phyloP scores from a whole-genome alignment of 2,113 vertebrate species.

The Mobula birostris region DNA sequence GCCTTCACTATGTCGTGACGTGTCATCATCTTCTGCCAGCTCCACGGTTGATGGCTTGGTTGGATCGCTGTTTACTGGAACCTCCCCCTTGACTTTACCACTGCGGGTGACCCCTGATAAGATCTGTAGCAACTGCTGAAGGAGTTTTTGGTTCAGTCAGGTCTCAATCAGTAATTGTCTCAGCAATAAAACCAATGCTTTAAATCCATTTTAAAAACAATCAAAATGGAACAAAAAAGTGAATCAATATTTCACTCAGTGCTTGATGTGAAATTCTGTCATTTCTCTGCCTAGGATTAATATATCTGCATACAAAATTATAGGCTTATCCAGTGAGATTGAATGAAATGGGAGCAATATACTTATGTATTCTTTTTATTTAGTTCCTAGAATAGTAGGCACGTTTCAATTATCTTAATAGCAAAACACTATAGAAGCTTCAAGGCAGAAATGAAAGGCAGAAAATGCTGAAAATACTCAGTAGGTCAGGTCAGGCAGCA shows the following conservation, averaged over 20 bases:
- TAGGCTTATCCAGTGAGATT: background rate
- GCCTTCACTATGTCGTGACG: too few relatives aligned
- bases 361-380: background rate
- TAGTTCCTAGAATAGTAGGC: background rate
- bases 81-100: too few relatives aligned
- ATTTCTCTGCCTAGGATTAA: background rate
- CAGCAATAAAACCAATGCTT: conserved; percentile 3
- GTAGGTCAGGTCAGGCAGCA: too few relatives aligned
- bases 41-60: too few relatives aligned
- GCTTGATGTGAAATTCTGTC: background rate
- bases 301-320: background rate
- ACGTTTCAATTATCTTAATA: background rate
- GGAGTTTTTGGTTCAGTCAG: background rate
- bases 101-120: too few relatives aligned
- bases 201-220: background rate
- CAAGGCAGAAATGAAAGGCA: too few relatives aligned
- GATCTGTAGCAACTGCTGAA: background rate
- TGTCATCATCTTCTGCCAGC: too few relatives aligned
- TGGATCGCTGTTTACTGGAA: too few relatives aligned
- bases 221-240: background rate
- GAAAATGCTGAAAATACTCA: too few relatives aligned
- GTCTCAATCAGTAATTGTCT: background rate
- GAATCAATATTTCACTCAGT: background rate
- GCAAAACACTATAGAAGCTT: too few relatives aligned
- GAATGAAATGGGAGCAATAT: background rate